These are phyloP conservation scores for Otus sunia DNA, from an alignment of 2,113 vertebrate genomes.

Conservation along the genomic window DNA sequence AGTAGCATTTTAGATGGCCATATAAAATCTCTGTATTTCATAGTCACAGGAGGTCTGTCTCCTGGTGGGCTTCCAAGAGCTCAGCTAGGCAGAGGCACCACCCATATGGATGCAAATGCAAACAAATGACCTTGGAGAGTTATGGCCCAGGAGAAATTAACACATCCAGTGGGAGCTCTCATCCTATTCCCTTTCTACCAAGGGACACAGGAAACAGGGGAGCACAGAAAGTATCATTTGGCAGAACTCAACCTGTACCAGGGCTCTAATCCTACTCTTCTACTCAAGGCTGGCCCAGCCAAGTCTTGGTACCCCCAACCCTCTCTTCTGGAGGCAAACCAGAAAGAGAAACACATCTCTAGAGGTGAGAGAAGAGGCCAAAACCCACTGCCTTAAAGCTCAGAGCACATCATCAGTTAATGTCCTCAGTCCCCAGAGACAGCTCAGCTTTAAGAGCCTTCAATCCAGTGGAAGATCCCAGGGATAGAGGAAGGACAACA, in stretches of 20 bases:
- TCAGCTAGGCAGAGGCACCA: neutral
- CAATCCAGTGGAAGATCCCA: neutral
- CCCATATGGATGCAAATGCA: neutral
- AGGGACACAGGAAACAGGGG: neutral
- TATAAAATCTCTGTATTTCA: neutral
- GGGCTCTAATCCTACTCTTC: neutral
- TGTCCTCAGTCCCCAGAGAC: neutral
- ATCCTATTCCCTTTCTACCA: neutral
- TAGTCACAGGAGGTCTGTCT: neutral
- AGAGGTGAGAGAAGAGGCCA: neutral
- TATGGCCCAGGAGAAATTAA: neutral
- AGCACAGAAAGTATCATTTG: neutral
- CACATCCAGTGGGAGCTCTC: neutral
- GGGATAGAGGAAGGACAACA: neutral
- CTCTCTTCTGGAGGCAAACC: neutral
- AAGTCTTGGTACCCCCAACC: neutral
- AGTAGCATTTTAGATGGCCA: neutral
- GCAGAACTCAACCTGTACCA: neutral
- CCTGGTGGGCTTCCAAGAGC: neutral
- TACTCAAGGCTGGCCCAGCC: neutral
- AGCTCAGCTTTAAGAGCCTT: neutral
- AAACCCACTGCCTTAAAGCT: neutral
- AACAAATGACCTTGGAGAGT: neutral
- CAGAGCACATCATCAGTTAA: neutral
- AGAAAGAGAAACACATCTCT: neutral